These are phyloP conservation scores for Tridacna gigas DNA, from an alignment of 2,888 invertebrate genomes.

Conservation along the genomic window DNA sequence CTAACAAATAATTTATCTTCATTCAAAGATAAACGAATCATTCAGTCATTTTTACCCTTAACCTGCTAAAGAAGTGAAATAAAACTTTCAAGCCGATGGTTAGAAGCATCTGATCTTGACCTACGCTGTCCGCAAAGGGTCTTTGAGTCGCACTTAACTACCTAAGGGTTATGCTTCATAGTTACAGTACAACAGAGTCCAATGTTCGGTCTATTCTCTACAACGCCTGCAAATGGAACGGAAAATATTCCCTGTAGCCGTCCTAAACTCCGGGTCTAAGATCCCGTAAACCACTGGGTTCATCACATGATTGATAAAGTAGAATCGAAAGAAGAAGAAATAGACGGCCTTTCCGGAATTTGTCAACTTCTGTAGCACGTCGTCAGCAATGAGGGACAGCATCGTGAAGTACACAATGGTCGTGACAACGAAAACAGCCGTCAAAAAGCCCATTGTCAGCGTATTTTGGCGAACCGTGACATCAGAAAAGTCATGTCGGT, in stretches of 20 bases:
- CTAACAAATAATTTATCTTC: too few species aligned
- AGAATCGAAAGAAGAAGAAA: not conserved
- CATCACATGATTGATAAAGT: conserved; percentile 13
- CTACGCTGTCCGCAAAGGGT: too few species aligned
- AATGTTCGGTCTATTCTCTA: not conserved
- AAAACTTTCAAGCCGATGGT: too few species aligned
- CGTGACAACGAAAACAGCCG: conserved; percentile 35
- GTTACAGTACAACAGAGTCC: too few species aligned
- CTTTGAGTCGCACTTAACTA: too few species aligned
- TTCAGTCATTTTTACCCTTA: too few species aligned
- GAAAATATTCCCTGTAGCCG: not conserved
- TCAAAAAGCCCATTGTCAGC: conserved; percentile 39
- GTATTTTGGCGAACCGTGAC: conserved; percentile 33
- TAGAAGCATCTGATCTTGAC: too few species aligned
- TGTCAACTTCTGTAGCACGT: conserved; percentile 21
- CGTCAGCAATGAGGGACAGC: conserved; percentile 26
- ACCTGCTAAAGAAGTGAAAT: too few species aligned
- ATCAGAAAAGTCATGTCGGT: not conserved
- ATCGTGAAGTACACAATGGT: conserved; percentile 40
- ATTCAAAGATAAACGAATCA: too few species aligned
- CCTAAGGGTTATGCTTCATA: too few species aligned
- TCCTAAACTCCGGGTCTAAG: conserved; percentile 11
- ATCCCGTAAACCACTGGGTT: conserved; percentile 20
- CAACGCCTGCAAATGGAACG: not conserved
- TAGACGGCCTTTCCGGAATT: conserved; percentile 23